Conservation (phyloP, 2,888 invertebrate genomes). For the Ophraella communa region DNA sequence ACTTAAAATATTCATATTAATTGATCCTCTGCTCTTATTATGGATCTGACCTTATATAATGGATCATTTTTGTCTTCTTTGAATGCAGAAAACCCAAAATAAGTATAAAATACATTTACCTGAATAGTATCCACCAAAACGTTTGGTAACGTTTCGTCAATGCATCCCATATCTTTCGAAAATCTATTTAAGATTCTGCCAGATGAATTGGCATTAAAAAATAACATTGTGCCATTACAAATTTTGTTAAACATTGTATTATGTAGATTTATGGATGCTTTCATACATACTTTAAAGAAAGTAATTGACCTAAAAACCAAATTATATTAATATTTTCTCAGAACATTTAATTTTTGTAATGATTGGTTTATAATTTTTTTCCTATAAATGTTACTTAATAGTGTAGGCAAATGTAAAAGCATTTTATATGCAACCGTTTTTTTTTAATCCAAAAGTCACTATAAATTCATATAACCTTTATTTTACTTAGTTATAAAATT, state of each 20-base stretch:
- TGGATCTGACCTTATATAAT: no score
- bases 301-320: conserved; percentile 51
- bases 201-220: conserved; percentile 73
- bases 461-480: no score
- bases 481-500: no score
- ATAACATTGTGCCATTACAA: conserved; percentile 69
- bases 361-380: no score
- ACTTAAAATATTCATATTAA: no score
- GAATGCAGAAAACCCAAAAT: no score
- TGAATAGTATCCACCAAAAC: conserved; percentile 62
- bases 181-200: conserved; percentile 73
- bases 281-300: conserved; percentile 63
- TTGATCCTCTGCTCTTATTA: no score
- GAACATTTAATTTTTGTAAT: neutral
- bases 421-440: no score
- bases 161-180: conserved; percentile 72
- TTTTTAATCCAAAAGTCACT: no score
- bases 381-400: no score
- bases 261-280: conserved; percentile 65
- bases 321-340: neutral
- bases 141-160: conserved; percentile 63
- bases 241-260: conserved; percentile 62
- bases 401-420: no score
- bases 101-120: conserved; percentile 45
- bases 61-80: no score